Percentiles rank a stretch among this genome's conserved stretches.
Conservation (phyloP, 2,797 vertebrate genomes). For the Gobionotothen gibberifrons region DNA sequence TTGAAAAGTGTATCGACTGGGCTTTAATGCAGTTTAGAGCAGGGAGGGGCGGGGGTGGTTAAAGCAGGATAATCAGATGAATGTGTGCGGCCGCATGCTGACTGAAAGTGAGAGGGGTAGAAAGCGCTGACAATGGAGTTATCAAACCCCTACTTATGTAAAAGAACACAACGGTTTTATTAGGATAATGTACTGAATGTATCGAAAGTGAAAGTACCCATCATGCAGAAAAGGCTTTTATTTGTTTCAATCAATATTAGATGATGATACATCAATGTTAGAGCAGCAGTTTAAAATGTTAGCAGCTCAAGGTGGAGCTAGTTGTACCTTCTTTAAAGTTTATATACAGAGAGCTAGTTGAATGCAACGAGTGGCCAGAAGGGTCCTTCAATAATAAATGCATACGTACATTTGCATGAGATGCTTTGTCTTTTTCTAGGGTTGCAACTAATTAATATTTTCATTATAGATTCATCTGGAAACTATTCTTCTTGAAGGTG, state of each 20-base stretch:
- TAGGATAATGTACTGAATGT: too few species aligned
- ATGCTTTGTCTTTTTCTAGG: background rate
- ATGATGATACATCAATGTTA: too few species aligned
- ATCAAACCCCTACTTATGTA: background rate
- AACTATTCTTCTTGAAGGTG: background rate
- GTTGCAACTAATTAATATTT: background rate
- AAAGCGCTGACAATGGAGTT: background rate
- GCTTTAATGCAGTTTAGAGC: slow-evolving; percentile 36
- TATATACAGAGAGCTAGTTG: too few species aligned
- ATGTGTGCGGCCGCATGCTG: background rate
- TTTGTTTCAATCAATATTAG: too few species aligned
- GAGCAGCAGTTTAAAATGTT: too few species aligned
- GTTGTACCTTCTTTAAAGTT: too few species aligned
- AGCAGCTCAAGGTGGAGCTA: too few species aligned
- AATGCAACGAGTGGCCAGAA: background rate
- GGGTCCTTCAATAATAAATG: background rate
- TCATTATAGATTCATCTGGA: background rate
- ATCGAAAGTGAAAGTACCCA: too few species aligned
- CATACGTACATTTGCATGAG: too few species aligned
- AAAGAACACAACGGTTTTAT: background rate
- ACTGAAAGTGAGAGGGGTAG: background rate
- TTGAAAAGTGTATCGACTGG: slow-evolving; percentile 34
- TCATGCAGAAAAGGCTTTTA: background rate
- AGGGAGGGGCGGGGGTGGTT: slow-evolving; percentile 13
- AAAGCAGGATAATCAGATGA: background rate